Conservation (phyloP, 2,888 invertebrate genomes). For the Trichacis sp. region DNA sequence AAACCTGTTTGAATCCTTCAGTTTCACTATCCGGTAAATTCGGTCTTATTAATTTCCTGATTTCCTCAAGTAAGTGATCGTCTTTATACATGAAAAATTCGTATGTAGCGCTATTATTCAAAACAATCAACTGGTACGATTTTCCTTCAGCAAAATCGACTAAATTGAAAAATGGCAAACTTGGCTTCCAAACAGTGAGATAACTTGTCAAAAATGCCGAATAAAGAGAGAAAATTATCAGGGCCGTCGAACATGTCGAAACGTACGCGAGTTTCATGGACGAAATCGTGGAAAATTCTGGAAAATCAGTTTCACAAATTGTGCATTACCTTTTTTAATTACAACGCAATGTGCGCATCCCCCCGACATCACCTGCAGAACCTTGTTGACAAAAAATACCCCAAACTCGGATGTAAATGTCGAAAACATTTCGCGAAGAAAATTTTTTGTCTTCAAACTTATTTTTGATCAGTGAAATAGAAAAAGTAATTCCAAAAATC, state of each 20-base stretch:
- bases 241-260: neutral
- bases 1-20: neutral
- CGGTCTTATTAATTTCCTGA: neutral
- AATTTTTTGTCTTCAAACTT: too few species aligned
- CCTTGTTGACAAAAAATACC: too few species aligned
- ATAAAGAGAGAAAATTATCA: conserved; percentile 27
- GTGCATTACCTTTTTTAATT: too few species aligned
- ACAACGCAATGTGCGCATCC: too few species aligned
- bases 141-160: conserved; percentile 15
- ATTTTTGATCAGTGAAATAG: too few species aligned
- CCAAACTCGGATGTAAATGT: too few species aligned
- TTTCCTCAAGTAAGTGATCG: neutral
- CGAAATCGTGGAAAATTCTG: conserved; percentile 18
- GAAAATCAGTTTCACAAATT: neutral
- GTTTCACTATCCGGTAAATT: neutral
- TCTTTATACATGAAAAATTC: conserved; percentile 17
- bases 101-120: conserved; percentile 19
- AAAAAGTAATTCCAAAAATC: too few species aligned
- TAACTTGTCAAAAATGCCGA: conserved; percentile 37
- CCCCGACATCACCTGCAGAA: too few species aligned
- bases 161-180: conserved; percentile 20
- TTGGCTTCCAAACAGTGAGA: conserved; percentile 19
- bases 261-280: conserved; percentile 23
- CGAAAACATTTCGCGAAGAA: too few species aligned
- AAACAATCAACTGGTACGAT: conserved; percentile 23